Evolutionary conservation across 2,797 vertebrate species (phyloP).

Genomic region (Mormyrus hasselquistii): DNA sequence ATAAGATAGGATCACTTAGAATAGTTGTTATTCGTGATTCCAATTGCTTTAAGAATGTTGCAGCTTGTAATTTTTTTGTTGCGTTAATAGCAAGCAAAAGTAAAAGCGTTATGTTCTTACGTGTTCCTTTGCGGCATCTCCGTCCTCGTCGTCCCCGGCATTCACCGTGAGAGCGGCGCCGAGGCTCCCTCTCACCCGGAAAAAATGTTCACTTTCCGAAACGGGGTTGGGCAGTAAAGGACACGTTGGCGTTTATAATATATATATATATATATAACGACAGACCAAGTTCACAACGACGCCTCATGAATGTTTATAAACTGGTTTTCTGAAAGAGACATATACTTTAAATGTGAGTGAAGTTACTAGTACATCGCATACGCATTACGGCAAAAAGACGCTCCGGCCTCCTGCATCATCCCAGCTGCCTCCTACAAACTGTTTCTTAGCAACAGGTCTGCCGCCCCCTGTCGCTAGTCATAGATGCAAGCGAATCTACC

Average conservation of each 20-base stretch:
- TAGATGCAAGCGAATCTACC: not conserved
- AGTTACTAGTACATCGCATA: conserved; percentile 26
- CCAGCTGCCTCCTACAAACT: conserved; percentile 43
- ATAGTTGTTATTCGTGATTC: not conserved
- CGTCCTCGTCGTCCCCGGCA: conserved; percentile 52
- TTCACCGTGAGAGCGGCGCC: conserved; percentile 45
- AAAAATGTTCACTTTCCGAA: conserved; percentile 46
- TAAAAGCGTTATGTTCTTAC: conserved; percentile 40
- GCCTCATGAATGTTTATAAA: conserved; percentile 20
- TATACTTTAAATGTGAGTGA: conserved; percentile 17
- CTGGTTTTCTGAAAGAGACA: conserved; percentile 23
- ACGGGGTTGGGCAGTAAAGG: conserved; percentile 46
- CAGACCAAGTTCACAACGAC: conserved; percentile 33
- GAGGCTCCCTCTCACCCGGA: conserved; percentile 21
- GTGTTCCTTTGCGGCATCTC: conserved; percentile 66
- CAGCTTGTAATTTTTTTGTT: not conserved
- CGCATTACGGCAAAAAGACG: conserved; percentile 31
- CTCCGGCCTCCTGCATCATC: conserved; percentile 37
- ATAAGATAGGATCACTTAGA: not conserved
- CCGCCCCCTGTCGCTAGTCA: conserved; percentile 37
- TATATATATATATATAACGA: conserved; percentile 15
- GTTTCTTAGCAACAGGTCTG: conserved; percentile 45
- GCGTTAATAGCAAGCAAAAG: conserved; percentile 9
- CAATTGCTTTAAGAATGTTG: not conserved
- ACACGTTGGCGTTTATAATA: conserved; percentile 46